phyloP scores from a whole-genome alignment of 1,140 invertebrate genomes.

The Zaprionus inermis region DNA sequence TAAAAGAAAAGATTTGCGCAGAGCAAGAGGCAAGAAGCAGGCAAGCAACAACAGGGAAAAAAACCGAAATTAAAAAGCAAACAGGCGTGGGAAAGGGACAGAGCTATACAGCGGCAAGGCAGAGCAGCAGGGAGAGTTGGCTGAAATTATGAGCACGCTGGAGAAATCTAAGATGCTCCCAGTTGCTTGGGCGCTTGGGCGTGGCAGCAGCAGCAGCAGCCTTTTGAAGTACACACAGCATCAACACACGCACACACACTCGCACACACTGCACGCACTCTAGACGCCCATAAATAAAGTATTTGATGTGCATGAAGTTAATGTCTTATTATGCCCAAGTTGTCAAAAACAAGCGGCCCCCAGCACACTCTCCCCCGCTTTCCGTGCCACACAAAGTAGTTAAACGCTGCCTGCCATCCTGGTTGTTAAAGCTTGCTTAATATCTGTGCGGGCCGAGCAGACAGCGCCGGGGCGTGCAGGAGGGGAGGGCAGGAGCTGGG shows the following conservation, averaged over 20 bases:
- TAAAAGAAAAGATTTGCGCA: conserved; percentile 54
- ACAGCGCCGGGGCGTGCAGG: neutral
- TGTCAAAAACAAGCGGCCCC: conserved; percentile 78
- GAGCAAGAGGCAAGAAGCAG: conserved; percentile 18
- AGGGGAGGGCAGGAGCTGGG: neutral
- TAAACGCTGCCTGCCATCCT: conserved; percentile 44
- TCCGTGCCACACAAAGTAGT: conserved; percentile 36
- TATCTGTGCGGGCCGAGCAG: conserved; percentile 53
- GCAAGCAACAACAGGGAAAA: conserved; percentile 13
- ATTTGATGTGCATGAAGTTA: conserved; percentile 83
- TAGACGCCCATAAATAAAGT: conserved; percentile 79
- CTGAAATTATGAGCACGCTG: conserved; percentile 71
- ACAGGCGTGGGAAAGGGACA: conserved; percentile 54
- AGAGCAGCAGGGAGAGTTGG: neutral
- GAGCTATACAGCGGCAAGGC: neutral
- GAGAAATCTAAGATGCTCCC: conserved; percentile 62
- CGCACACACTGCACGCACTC: conserved; percentile 52
- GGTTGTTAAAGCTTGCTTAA: conserved; percentile 71
- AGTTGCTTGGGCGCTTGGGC: conserved; percentile 49
- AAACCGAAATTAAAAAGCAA: conserved; percentile 76
- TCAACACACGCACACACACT: conserved; percentile 32
- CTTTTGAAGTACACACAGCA: conserved; percentile 70
- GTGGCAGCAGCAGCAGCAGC: conserved; percentile 52
- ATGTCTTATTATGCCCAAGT: conserved; percentile 83
- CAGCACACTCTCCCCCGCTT: conserved; percentile 8